Conservation (phyloP, 1,140 invertebrate genomes). For the Gonioctena quinquepunctata region DNA sequence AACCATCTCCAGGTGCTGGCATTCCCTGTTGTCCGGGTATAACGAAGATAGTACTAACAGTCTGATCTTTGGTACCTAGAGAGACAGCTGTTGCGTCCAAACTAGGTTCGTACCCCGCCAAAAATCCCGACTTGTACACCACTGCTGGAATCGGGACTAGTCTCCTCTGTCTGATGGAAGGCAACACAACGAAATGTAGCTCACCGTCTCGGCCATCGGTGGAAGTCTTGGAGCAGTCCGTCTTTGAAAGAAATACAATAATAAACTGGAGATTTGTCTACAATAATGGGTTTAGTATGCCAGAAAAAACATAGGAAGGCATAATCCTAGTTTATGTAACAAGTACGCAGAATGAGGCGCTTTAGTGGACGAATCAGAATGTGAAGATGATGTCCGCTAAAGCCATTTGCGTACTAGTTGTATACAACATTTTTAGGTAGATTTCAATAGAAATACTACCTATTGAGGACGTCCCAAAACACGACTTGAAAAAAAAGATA, state of each 20-base stretch:
- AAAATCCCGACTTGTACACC: slow-evolving; percentile 73
- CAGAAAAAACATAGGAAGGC: no score
- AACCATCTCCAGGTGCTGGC: slow-evolving; percentile 73
- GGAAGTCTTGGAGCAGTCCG: slow-evolving; percentile 72
- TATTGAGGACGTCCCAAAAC: no score
- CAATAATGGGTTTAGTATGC: no score
- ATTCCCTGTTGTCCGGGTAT: slow-evolving; percentile 66
- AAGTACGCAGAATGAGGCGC: no score
- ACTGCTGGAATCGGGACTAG: slow-evolving; percentile 80
- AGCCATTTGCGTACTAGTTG: no score
- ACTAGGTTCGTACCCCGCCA: slow-evolving; percentile 80
- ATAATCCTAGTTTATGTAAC: no score
- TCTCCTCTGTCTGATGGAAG: slow-evolving; percentile 74
- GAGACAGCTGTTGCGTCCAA: slow-evolving; percentile 80
- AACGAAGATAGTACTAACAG: slow-evolving; percentile 76
- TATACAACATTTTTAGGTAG: no score
- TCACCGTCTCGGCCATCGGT: slow-evolving; percentile 77
- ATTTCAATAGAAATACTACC: no score
- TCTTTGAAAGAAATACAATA: slow-evolving; percentile 59
- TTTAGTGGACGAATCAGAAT: no score
- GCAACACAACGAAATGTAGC: slow-evolving; percentile 81
- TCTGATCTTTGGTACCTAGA: slow-evolving; percentile 69
- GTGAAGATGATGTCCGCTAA: no score
- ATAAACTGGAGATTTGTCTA: no score
- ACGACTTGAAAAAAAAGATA: no score